Evolutionary conservation across 2,888 invertebrate genomes (phyloP).

Genomic region (Sepioteuthis lessoniana): DNA sequence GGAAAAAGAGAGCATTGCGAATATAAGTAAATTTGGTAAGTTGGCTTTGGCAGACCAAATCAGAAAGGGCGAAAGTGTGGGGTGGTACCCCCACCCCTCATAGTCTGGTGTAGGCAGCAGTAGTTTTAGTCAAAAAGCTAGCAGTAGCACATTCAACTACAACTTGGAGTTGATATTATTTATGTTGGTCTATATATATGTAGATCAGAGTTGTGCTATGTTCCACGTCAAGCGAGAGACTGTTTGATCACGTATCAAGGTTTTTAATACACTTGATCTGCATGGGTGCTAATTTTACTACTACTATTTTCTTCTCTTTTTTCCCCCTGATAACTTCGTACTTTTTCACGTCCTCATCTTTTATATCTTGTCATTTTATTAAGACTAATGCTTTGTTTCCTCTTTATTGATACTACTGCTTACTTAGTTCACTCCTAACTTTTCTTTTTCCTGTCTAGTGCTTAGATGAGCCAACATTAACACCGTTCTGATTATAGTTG

Average conservation of each 20-base stretch:
- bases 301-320: background rate
- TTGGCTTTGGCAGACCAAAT: too few species aligned
- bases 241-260: constrained; percentile 11
- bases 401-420: background rate
- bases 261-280: background rate
- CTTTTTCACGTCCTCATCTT: too few species aligned
- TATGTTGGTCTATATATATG: background rate
- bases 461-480: constrained; percentile 5
- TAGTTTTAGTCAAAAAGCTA: constrained; percentile 33
- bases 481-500: too few species aligned
- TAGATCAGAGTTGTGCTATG: background rate
- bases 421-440: background rate
- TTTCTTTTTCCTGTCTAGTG: background rate
- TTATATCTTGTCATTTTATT: too few species aligned
- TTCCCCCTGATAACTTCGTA: background rate
- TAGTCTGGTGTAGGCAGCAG: background rate
- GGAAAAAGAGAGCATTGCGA: too few species aligned
- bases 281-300: background rate
- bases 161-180: background rate
- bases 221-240: constrained; percentile 16
- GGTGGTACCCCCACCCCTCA: background rate
- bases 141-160: constrained; percentile 13
- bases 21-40: too few species aligned
- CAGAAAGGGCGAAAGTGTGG: background rate
- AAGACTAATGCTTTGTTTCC: too few species aligned